Evolutionary conservation across 2,113 vertebrate genomes (phyloP).

Genomic region (Trogon melanurus): DNA sequence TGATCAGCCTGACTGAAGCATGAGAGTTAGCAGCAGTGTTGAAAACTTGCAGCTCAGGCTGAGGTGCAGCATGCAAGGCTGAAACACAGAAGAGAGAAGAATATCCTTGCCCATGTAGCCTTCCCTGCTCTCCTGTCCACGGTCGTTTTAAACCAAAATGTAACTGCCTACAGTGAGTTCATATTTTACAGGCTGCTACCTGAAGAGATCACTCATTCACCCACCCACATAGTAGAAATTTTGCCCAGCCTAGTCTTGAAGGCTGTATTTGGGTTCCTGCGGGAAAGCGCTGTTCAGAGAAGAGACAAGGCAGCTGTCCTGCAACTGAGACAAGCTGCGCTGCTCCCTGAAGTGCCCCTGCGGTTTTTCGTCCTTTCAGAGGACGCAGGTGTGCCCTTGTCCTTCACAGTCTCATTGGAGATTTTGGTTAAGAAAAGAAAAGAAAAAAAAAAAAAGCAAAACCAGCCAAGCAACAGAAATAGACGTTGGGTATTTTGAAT

Average conservation of each 20-base stretch:
- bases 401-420: neutral
- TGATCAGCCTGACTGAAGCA: neutral
- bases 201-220: neutral
- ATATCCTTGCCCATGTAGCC: neutral
- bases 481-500: neutral
- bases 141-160: neutral
- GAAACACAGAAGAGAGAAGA: neutral
- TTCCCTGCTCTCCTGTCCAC: neutral
- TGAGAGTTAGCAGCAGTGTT: neutral
- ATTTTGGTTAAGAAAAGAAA: neutral
- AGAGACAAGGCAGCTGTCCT: fast-evolving
- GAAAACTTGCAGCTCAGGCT: neutral
- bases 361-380: fast-evolving
- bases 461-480: neutral
- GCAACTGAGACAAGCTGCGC: fast-evolving
- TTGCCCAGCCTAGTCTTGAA: neutral
- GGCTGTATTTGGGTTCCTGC: neutral
- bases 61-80: neutral
- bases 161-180: neutral
- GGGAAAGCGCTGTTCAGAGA: neutral
- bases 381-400: neutral
- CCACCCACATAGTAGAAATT: neutral
- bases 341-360: fast-evolving
- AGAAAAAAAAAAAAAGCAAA: neutral
- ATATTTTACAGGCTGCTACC: neutral